Conservation (phyloP, 1,140 invertebrate genomes). For the Aethina tumida region DNA sequence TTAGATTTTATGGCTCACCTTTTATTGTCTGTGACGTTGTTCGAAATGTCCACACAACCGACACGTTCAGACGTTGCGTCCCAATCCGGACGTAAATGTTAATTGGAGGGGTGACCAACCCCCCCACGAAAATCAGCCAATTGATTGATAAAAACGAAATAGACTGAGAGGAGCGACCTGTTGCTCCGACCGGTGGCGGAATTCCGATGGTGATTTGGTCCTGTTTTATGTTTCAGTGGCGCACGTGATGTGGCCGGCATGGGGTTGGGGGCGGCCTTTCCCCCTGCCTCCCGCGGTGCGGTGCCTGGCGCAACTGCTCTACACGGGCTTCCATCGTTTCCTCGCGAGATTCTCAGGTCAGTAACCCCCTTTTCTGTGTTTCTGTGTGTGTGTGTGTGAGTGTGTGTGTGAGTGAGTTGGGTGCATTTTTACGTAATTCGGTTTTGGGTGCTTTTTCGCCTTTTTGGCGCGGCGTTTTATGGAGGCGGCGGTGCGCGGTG, state of each 20-base stretch:
- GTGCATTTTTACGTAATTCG: too few species aligned
- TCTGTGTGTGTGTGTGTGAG: not conserved
- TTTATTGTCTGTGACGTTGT: too few species aligned
- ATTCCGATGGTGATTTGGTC: conserved; percentile 6
- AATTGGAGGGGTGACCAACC: too few species aligned
- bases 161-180: not conserved
- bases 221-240: conserved; percentile 32
- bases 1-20: too few species aligned
- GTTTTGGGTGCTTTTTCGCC: too few species aligned
- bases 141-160: not conserved
- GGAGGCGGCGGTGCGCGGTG: not conserved
- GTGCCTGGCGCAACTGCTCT: conserved; percentile 32
- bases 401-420: conserved; percentile 1
- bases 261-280: conserved; percentile 26
- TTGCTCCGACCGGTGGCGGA: not conserved
- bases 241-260: conserved; percentile 35
- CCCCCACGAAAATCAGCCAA: too few species aligned
- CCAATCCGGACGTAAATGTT: too few species aligned
- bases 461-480: not conserved
- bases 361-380: too few species aligned
- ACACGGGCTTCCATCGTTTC: conserved; percentile 35
- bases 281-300: conserved; percentile 26
- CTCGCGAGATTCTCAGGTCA: conserved; percentile 37
- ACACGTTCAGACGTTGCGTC: too few species aligned
- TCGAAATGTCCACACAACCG: too few species aligned